Conservation (phyloP, 2,113 vertebrate genomes). For the Eonycteris spelaea region DNA sequence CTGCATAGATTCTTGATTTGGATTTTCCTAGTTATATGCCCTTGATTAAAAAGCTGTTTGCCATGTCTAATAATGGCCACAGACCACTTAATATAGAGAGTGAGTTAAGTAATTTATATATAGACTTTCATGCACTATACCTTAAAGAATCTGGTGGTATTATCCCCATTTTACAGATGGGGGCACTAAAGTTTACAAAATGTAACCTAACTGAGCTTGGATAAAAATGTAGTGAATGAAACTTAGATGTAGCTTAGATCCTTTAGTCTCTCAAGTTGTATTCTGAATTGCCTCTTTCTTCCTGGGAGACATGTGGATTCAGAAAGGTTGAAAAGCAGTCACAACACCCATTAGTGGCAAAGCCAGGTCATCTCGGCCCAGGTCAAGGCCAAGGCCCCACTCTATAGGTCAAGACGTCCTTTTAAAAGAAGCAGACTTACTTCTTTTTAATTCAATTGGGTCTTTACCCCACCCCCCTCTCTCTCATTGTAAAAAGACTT, state of each 20-base stretch:
- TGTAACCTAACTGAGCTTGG: not conserved
- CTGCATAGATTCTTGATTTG: not conserved
- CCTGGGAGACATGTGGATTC: not conserved
- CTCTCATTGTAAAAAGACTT: not conserved
- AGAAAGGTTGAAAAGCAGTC: not conserved
- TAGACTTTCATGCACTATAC: not conserved
- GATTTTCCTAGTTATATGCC: not conserved
- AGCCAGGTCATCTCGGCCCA: not conserved
- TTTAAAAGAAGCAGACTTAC: not conserved
- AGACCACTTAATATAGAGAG: not conserved
- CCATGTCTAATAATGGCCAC: not conserved
- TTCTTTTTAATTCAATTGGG: not conserved
- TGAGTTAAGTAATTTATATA: not conserved
- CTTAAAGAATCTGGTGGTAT: not conserved
- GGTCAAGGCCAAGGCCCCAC: not conserved
- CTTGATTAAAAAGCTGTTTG: not conserved
- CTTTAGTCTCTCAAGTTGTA: not conserved
- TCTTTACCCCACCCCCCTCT: not conserved
- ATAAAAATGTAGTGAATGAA: not conserved
- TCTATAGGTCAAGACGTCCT: not conserved
- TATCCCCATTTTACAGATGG: not conserved
- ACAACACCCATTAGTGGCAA: not conserved
- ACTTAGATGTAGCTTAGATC: not conserved
- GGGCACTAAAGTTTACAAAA: not conserved
- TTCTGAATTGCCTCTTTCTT: not conserved